These are phyloP conservation scores for Diaprepes abbreviatus DNA, from an alignment of 2,888 invertebrate species.

Conservation along the genomic window DNA sequence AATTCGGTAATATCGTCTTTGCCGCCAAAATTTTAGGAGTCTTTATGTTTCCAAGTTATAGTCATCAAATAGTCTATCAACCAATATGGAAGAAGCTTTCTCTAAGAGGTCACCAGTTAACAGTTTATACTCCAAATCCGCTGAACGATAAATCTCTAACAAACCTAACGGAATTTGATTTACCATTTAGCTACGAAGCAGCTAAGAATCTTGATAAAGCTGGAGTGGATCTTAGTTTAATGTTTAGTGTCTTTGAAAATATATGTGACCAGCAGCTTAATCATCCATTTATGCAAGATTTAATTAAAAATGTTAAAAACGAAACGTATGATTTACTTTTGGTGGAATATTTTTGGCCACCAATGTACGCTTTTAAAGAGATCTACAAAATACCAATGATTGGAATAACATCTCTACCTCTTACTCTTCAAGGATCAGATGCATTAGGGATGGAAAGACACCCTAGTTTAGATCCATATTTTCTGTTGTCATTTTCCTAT, in stretches of 20 bases:
- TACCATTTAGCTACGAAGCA: constrained; percentile 48
- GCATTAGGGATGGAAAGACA: constrained; percentile 60
- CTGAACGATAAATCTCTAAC: constrained; percentile 58
- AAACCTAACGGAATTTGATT: constrained; percentile 65
- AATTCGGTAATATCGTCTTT: constrained; percentile 7
- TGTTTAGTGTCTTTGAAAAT: constrained; percentile 43
- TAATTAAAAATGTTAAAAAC: constrained; percentile 57
- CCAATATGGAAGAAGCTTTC: constrained; percentile 68
- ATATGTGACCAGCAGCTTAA: constrained; percentile 49
- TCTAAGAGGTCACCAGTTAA: constrained; percentile 68
- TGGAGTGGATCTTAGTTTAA: constrained; percentile 42
- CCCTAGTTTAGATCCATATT: constrained; percentile 62
- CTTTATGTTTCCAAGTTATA: constrained; percentile 67
- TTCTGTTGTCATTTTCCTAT: constrained; percentile 55
- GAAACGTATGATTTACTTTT: constrained; percentile 60
- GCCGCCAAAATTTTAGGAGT: constrained; percentile 66
- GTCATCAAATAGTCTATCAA: constrained; percentile 69
- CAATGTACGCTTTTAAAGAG: constrained; percentile 59
- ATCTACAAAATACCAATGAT: constrained; percentile 62
- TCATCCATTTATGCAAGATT: constrained; percentile 56
- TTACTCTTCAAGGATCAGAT: constrained; percentile 54
- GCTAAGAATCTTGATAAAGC: constrained; percentile 8
- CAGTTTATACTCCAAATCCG: constrained; percentile 67
- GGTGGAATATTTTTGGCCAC: constrained; percentile 58
- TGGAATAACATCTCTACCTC: constrained; percentile 59